Conservation (phyloP, 2,888 invertebrate genomes). For the Acleris holmiana region DNA sequence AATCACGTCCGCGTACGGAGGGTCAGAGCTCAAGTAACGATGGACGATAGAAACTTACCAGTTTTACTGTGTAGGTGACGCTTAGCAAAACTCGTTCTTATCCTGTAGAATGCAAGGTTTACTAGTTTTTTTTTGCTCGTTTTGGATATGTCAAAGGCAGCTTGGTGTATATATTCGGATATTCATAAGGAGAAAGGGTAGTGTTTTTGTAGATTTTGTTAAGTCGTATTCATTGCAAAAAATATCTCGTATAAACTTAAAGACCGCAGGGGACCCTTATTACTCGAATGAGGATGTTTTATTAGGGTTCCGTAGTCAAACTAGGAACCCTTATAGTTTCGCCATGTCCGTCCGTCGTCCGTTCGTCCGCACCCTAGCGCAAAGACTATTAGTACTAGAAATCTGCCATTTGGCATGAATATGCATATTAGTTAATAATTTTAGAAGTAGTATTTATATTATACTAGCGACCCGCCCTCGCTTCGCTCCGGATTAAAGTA, state of each 20-base stretch:
- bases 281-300: not conserved
- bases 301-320: too few species aligned
- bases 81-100: constrained; percentile 41
- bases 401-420: too few species aligned
- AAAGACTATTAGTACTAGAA: too few species aligned
- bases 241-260: constrained; percentile 19
- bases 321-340: too few species aligned
- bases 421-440: too few species aligned
- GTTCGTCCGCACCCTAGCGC: too few species aligned
- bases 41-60: constrained; percentile 59
- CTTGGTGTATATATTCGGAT: constrained; percentile 44
- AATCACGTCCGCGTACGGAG: constrained; percentile 29
- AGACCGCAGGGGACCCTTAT: not conserved
- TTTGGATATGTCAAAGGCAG: constrained; percentile 41
- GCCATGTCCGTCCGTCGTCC: too few species aligned
- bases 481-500: too few species aligned
- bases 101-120: constrained; percentile 34
- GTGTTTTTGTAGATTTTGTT: constrained; percentile 41
- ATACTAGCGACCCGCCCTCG: too few species aligned
- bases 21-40: constrained; percentile 46
- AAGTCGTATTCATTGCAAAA: constrained; percentile 40
- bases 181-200: constrained; percentile 50
- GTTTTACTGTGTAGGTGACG: constrained; percentile 42
- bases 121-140: constrained; percentile 33
- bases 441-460: too few species aligned